A percentile compares a stretch with the other conserved stretches of the same genome.
Conservation (phyloP, 2,888 invertebrate genomes). For the Merodon equestris region DNA sequence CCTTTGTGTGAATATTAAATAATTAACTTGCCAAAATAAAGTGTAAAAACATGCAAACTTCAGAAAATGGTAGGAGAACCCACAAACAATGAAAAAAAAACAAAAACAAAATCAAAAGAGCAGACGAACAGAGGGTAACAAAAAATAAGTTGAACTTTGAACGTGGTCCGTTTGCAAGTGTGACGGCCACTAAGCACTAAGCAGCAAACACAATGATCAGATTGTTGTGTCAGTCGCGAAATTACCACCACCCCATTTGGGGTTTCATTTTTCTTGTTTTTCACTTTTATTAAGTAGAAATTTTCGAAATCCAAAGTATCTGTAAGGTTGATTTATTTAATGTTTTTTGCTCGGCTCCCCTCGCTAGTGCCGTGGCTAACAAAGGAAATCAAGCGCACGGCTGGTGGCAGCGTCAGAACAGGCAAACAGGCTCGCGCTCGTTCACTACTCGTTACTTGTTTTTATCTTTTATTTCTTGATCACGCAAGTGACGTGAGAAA, state of each 20-base stretch:
- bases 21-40: slow-evolving; percentile 55
- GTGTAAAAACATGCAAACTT: too few relatives aligned
- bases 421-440: slow-evolving; percentile 45
- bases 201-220: slow-evolving; percentile 26
- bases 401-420: slow-evolving; percentile 46
- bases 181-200: slow-evolving; percentile 28
- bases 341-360: slow-evolving; percentile 7
- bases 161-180: slow-evolving; percentile 30
- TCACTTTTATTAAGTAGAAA: slow-evolving; percentile 21
- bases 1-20: slow-evolving; percentile 64
- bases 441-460: too few relatives aligned
- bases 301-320: slow-evolving; percentile 55
- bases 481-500: slow-evolving; percentile 64
- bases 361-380: slow-evolving; percentile 45
- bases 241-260: slow-evolving; percentile 15
- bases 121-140: too few relatives aligned
- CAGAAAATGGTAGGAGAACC: too few relatives aligned
- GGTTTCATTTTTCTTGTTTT: too few relatives aligned
- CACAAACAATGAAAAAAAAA: slow-evolving; percentile 16
- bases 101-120: neutral
- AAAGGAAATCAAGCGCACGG: slow-evolving; percentile 59
- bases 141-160: slow-evolving; percentile 40
- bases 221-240: slow-evolving; percentile 17
- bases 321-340: slow-evolving; percentile 65
- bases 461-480: slow-evolving; percentile 32